phyloP scores from a whole-genome alignment of 1,140 invertebrate species.

The Calliphora vicina region DNA sequence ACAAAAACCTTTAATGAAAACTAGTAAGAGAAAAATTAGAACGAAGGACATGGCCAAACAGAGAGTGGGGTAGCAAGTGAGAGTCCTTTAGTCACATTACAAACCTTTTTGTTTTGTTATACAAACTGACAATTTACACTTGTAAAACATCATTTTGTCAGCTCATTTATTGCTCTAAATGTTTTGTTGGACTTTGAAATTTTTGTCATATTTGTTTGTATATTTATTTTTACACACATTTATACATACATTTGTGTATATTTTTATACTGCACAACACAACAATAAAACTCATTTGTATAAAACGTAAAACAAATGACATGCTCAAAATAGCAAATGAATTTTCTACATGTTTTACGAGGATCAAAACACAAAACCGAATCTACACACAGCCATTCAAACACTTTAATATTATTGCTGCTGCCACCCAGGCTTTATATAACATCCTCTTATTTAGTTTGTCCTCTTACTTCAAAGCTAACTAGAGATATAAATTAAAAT shows the following conservation, averaged over 20 bases:
- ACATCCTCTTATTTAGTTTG: too few species aligned
- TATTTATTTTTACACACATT: neutral
- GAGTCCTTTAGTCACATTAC: neutral
- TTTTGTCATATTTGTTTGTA: neutral
- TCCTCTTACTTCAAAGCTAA: neutral
- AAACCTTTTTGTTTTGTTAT: neutral
- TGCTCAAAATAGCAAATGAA: neutral
- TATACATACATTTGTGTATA: neutral
- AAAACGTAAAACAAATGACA: neutral
- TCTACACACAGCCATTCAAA: neutral
- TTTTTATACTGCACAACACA: too few species aligned
- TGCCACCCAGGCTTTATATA: too few species aligned
- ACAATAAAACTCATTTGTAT: neutral
- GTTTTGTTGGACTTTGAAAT: neutral
- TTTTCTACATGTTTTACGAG: neutral
- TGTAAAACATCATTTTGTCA: constrained; percentile 3
- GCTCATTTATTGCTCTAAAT: neutral
- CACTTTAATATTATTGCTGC: too few species aligned
- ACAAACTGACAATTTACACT: constrained; percentile 18
- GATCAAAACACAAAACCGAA: neutral
- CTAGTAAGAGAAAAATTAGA: neutral
- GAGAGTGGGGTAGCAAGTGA: neutral
- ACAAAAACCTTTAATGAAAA: neutral
- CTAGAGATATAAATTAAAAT: neutral
- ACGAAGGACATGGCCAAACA: neutral